Percentiles rank a stretch among this genome's conserved stretches.
These are phyloP conservation scores for Anabas testudineus DNA, from an alignment of 2,797 vertebrate species.

Conservation along the genomic window DNA sequence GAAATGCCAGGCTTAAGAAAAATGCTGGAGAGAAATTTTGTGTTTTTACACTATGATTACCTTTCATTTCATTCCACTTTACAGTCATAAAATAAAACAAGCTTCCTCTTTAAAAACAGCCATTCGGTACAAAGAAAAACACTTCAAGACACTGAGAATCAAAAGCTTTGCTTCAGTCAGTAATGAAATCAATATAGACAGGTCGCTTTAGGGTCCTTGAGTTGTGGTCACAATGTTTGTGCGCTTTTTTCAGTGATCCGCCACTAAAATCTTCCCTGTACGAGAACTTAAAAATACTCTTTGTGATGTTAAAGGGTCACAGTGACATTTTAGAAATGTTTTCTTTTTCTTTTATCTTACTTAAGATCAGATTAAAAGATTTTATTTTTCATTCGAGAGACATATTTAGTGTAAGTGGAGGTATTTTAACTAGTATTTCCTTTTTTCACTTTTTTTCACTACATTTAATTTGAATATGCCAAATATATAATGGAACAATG, in stretches of 20 bases:
- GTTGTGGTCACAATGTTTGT: conserved; percentile 23
- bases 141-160: conserved; percentile 23
- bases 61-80: conserved; percentile 24
- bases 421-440: too few relatives aligned
- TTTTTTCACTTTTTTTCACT: too few relatives aligned
- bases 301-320: neutral
- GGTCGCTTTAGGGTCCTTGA: conserved; percentile 37
- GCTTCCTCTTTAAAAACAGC: conserved; percentile 39
- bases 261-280: neutral
- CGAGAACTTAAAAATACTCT: neutral
- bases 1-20: conserved; percentile 18
- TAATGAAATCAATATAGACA: conserved; percentile 52
- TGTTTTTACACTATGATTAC: conserved; percentile 3
- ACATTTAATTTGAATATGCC: too few relatives aligned
- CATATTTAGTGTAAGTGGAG: neutral
- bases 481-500: too few relatives aligned
- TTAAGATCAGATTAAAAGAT: neutral
- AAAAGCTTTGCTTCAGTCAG: conserved; percentile 24
- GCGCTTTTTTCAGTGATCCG: conserved; percentile 11
- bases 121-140: conserved; percentile 33
- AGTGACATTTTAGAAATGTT: neutral
- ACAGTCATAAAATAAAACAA: neutral
- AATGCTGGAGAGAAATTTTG: neutral
- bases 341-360: conserved; percentile 7
- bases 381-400: neutral